These are phyloP conservation scores for Tetragnatha versicolor DNA, from an alignment of 1,140 invertebrate species.

Conservation along the genomic window DNA sequence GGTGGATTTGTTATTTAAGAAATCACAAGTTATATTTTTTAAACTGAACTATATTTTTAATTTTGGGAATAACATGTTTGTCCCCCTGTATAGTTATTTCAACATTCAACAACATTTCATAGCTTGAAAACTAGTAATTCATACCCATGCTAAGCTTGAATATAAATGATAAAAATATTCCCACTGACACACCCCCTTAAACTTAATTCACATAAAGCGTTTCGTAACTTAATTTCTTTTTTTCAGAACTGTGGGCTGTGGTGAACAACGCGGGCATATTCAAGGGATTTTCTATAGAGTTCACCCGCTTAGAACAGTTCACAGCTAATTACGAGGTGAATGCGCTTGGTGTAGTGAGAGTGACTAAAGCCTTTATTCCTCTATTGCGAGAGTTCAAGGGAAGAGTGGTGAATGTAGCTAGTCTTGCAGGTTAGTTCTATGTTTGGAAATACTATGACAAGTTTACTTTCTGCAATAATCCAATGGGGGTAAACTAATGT, in stretches of 20 bases:
- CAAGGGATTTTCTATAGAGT: slow-evolving; percentile 67
- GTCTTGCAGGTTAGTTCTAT: slow-evolving; percentile 69
- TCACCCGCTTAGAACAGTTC: slow-evolving; percentile 59
- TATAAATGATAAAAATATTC: neutral
- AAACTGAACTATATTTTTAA: too few relatives aligned
- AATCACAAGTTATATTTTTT: too few relatives aligned
- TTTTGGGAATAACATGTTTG: too few relatives aligned
- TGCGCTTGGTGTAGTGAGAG: slow-evolving; percentile 70
- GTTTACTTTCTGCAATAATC: too few relatives aligned
- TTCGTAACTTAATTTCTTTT: neutral
- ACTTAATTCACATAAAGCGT: neutral
- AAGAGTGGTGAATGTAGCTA: slow-evolving; percentile 67
- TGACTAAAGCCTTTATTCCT: slow-evolving; percentile 76
- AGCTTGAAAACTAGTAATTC: neutral
- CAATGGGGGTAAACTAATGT: neutral
- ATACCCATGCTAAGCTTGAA: neutral
- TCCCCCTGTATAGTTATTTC: too few relatives aligned
- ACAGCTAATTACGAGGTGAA: slow-evolving; percentile 69
- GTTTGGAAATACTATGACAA: too few relatives aligned
- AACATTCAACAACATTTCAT: too few relatives aligned
- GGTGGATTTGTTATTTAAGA: too few relatives aligned
- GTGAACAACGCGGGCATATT: slow-evolving; percentile 82
- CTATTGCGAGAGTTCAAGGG: slow-evolving; percentile 75
- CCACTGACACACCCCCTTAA: neutral
- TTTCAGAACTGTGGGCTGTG: slow-evolving; percentile 76